Evolutionary conservation across 2,797 vertebrate species (phyloP), one percentile per base, ranked within the genome.

Genomic region (Myiotriccus ornatus): DNA sequence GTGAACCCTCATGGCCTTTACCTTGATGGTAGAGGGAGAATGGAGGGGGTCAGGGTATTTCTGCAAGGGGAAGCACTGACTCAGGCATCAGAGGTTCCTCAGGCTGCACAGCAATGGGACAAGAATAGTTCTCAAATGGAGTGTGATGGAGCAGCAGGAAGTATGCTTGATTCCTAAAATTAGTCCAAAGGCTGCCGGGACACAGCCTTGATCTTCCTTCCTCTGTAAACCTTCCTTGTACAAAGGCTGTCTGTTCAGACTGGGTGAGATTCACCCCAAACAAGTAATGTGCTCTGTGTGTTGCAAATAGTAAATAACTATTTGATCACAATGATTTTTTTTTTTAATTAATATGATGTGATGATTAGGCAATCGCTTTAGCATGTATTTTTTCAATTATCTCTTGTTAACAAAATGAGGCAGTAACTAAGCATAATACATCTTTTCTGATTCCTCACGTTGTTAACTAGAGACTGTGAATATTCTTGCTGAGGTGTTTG

Each of bases 401-500:
- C 22, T 65, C 84, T 89, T 21, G 1, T 94, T 95, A 89, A 87
- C 86, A 89, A 95, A 95, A 93, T 89, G 78, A 95, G 82, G n/a
- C 53, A 78, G 25, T 78, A 95, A 67, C 68, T 87, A 84, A 85
- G 39, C 17, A n/a, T 85, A 71, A 93, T 88, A 44, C 69, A 2
- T 89, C n/a, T 89, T 95, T 95, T 87, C 53, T 78, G 71, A 41
- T 77, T 89, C 91, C 76, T 89, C 79, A 59, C n/a, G 12, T 73
- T 39, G 39, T 57, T 91, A 53, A 71, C 77, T 68, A 83, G 53
- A 84, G 57, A 68, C 73, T 67, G n/a, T 18, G 28, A 62, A 46
- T 80, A 43, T 64, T 68, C 41, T 87, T 85, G 49, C 41, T 44
- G 53, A 64, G 53, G 9, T 5, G 5, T 34, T 43, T 74, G 75